These are phyloP conservation scores for Nylanderia fulva DNA, from an alignment of 1,140 invertebrate genomes.

Conservation along the genomic window DNA sequence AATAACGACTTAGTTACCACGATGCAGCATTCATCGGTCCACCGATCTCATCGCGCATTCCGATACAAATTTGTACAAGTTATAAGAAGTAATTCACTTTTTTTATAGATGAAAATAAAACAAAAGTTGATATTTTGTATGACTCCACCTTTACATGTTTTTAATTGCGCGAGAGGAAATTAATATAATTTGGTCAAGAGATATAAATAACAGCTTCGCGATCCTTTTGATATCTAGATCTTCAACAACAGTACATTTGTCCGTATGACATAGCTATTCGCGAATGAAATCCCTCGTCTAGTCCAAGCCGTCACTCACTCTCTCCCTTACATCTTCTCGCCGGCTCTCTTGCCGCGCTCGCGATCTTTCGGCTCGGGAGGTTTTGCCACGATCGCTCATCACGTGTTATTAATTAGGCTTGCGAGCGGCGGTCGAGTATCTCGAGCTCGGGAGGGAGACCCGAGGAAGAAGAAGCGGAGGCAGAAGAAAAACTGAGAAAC, in stretches of 20 bases:
- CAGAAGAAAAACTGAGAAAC: slow-evolving; percentile 75
- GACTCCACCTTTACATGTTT: too few species aligned
- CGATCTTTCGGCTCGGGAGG: slow-evolving; percentile 65
- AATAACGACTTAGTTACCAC: slow-evolving; percentile 60
- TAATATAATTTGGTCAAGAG: slow-evolving; percentile 11
- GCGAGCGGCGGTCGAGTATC: slow-evolving; percentile 55
- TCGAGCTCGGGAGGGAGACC: slow-evolving; percentile 14
- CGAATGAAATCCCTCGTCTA: slow-evolving; percentile 26
- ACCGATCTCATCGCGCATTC: not conserved
- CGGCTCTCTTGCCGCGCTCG: slow-evolving; percentile 32
- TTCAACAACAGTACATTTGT: slow-evolving; percentile 33
- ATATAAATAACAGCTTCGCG: not conserved
- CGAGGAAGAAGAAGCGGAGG: slow-evolving; percentile 52
- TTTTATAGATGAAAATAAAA: not conserved
- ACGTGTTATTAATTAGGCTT: slow-evolving; percentile 85
- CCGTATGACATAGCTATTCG: slow-evolving; percentile 29
- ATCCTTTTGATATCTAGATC: slow-evolving; percentile 3
- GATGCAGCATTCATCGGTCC: slow-evolving; percentile 25
- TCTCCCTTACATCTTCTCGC: slow-evolving; percentile 17
- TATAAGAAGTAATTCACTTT: not conserved
- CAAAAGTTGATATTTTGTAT: not conserved
- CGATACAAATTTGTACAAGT: not conserved
- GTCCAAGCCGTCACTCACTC: slow-evolving; percentile 48
- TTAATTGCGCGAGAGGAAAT: not conserved
- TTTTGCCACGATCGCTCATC: slow-evolving; percentile 82